These are phyloP conservation scores for Erebia palarica DNA, from an alignment of 2,888 invertebrate genomes.

Conservation along the genomic window DNA sequence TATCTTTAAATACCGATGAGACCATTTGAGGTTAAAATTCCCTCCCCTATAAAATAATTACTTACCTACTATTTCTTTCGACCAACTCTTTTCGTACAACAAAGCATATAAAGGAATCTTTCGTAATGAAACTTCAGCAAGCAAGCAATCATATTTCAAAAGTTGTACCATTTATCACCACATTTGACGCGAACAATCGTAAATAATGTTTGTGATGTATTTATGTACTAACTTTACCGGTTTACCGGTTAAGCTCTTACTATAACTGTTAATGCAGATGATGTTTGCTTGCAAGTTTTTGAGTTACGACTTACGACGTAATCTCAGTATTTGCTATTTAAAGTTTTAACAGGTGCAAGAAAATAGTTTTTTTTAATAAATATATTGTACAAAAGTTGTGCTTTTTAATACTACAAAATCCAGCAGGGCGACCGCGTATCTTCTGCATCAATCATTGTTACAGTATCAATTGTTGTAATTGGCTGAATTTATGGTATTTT, in stretches of 20 bases:
- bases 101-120: not conserved
- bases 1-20: too few relatives aligned
- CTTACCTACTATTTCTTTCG: too few relatives aligned
- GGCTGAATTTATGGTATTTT: too few relatives aligned
- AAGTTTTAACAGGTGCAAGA: constrained; percentile 26
- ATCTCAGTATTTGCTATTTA: constrained; percentile 21
- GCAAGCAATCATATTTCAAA: constrained; percentile 41
- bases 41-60: too few relatives aligned
- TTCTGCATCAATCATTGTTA: too few relatives aligned
- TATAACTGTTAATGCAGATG: constrained; percentile 32
- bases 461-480: too few relatives aligned
- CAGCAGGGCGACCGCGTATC: too few relatives aligned
- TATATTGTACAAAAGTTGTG: not conserved
- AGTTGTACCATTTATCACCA: constrained; percentile 56
- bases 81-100: not conserved
- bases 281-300: constrained; percentile 32
- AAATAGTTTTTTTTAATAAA: not conserved
- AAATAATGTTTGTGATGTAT: constrained; percentile 55
- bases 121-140: constrained; percentile 35
- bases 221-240: constrained; percentile 51
- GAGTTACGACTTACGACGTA: constrained; percentile 26
- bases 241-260: constrained; percentile 38
- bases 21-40: too few relatives aligned
- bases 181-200: constrained; percentile 47
- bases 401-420: not conserved